These are phyloP conservation scores for Ichneumoninae sp. DNA, from an alignment of 2,888 invertebrate species.

Conservation along the genomic window DNA sequence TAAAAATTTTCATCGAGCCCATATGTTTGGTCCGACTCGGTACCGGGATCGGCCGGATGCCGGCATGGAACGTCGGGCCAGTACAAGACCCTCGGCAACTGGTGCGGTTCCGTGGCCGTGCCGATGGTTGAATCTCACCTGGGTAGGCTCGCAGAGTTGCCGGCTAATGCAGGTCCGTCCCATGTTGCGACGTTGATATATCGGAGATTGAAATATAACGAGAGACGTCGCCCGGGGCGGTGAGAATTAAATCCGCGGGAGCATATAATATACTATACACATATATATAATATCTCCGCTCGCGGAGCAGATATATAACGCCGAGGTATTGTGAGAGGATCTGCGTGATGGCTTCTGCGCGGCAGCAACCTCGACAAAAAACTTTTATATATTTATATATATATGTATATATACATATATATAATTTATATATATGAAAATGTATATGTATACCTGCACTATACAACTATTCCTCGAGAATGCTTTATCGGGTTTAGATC, in stretches of 20 bases:
- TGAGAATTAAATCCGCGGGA: constrained; percentile 73
- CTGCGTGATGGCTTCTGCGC: constrained; percentile 37
- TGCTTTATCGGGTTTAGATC: constrained; percentile 79
- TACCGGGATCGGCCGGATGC: too few species aligned
- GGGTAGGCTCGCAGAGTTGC: neutral
- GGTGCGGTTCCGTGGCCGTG: too few species aligned
- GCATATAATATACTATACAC: constrained; percentile 8
- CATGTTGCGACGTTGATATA: constrained; percentile 66
- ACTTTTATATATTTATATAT: neutral
- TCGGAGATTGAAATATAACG: constrained; percentile 76
- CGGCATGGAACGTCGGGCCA: too few species aligned
- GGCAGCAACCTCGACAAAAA: constrained; percentile 38
- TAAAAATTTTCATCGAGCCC: too few species aligned
- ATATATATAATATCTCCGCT: constrained; percentile 12
- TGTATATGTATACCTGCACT: constrained; percentile 12
- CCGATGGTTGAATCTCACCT: neutral
- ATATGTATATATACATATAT: neutral
- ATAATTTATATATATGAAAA: constrained; percentile 20
- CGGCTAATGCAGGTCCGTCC: constrained; percentile 2
- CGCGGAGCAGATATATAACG: constrained; percentile 38
- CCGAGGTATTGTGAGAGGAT: constrained; percentile 57
- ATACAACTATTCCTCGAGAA: constrained; percentile 52
- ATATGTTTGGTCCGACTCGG: too few species aligned
- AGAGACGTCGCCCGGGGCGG: constrained; percentile 67
- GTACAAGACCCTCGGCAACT: too few species aligned